Evolutionary conservation across 2,113 vertebrate genomes (phyloP).

Genomic region (Nasalis larvatus): DNA sequence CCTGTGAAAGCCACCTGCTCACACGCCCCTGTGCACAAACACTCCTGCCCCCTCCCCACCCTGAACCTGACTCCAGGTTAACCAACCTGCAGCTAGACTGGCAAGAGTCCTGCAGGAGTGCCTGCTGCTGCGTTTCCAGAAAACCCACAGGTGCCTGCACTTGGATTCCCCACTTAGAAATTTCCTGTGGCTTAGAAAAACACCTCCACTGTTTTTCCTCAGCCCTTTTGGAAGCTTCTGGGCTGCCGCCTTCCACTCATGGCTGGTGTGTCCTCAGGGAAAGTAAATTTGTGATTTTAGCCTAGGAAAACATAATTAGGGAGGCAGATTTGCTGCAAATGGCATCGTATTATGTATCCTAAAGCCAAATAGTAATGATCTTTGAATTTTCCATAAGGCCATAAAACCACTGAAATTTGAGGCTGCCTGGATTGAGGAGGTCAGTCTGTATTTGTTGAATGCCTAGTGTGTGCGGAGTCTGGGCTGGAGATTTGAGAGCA

Average conservation of each 20-base stretch:
- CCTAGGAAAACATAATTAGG: constrained; percentile 49
- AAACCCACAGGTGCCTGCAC: not conserved
- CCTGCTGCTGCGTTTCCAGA: not conserved
- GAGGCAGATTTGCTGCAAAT: not conserved
- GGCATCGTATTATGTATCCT: not conserved
- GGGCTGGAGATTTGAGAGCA: not conserved
- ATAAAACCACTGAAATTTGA: not conserved
- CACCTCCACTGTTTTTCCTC: not conserved
- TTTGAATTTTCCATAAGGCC: not conserved
- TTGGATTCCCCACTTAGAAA: not conserved
- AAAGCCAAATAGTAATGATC: constrained; percentile 1
- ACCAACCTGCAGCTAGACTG: not conserved
- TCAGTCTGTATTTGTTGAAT: not conserved
- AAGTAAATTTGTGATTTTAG: constrained; percentile 35
- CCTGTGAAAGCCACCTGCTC: rapidly evolving
- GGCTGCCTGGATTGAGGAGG: not conserved
- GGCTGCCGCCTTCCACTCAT: not conserved
- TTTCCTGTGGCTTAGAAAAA: not conserved
- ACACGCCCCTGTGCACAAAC: rapidly evolving
- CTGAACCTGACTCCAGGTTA: rapidly evolving
- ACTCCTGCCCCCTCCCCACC: not conserved
- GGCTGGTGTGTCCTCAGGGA: not conserved
- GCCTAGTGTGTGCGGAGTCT: not conserved
- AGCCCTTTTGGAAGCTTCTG: constrained; percentile 20
- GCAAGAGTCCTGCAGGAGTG: rapidly evolving